Conservation (phyloP, 35 echinoderm and acorn worm species). For the Hemicentrotus pulcherrimus region DNA sequence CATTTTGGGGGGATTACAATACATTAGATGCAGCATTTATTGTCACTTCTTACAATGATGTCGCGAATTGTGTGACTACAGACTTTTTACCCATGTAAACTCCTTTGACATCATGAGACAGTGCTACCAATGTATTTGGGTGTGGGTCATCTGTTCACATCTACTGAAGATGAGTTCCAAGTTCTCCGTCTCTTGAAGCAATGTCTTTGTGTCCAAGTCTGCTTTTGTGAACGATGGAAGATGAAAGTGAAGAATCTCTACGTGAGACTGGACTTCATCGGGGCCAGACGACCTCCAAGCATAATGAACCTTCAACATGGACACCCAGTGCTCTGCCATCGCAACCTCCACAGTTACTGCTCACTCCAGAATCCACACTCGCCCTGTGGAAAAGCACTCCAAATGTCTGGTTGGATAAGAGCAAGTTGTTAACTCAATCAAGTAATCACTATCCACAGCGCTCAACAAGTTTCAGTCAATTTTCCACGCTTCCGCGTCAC, state of each 20-base stretch:
- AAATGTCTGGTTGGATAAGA: neutral
- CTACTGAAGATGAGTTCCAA: neutral
- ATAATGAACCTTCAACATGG: neutral
- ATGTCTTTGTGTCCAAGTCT: neutral
- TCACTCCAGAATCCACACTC: conserved; percentile 19
- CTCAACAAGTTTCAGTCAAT: conserved; percentile 7
- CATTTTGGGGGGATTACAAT: no score
- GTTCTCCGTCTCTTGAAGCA: neutral
- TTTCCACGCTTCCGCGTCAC: neutral
- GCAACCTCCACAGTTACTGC: neutral
- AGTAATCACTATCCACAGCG: neutral
- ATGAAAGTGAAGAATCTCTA: conserved; percentile 32
- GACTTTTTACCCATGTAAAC: no score
- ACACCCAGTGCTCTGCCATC: neutral
- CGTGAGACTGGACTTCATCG: neutral
- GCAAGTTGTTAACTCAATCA: neutral
- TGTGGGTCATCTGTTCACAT: neutral
- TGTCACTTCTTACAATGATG: no score
- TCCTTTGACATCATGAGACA: no score
- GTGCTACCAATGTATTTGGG: neutral
- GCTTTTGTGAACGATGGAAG: neutral
- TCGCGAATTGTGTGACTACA: no score
- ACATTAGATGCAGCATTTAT: no score
- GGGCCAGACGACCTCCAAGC: neutral
- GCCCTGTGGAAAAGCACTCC: neutral